phyloP scores from a whole-genome alignment of 2,113 vertebrate species.

The Gasterosteus aculeatus region DNA sequence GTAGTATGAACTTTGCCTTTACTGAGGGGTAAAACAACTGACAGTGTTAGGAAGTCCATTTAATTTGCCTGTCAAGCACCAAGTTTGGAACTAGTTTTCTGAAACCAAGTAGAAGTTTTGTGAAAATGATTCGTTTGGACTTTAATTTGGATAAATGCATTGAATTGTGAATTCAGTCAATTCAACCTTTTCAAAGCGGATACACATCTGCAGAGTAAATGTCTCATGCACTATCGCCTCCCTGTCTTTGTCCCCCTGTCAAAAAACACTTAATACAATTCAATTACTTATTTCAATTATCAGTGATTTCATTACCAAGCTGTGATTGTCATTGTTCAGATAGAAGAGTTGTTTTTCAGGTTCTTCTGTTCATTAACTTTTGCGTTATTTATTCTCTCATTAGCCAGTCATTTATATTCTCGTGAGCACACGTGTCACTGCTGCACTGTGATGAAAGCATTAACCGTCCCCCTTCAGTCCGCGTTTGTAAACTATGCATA shows the following conservation, averaged over 20 bases:
- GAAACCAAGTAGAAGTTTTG: background rate
- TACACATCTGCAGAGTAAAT: background rate
- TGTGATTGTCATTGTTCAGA: conserved; percentile 49
- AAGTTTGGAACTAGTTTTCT: background rate
- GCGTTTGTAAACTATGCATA: background rate
- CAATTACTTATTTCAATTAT: conserved; percentile 63
- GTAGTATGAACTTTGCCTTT: background rate
- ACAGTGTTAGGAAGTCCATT: background rate
- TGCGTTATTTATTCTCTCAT: conserved; percentile 41
- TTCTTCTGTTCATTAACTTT: conserved; percentile 48
- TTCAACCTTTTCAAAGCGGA: too few relatives aligned
- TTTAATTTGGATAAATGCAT: background rate
- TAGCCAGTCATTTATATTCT: conserved; percentile 46
- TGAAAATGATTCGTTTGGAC: background rate
- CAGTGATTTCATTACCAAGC: conserved; percentile 53
- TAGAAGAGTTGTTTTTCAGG: conserved; percentile 40
- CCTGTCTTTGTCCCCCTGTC: background rate
- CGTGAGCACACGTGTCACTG: conserved; percentile 28
- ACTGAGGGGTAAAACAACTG: background rate
- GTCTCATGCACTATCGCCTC: background rate
- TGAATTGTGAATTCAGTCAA: background rate
- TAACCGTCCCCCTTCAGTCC: conserved; percentile 27
- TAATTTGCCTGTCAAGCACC: background rate
- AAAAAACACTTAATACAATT: conserved; percentile 30
- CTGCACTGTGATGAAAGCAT: conserved; percentile 5